Percentiles rank a stretch among this genome's conserved stretches.
These are phyloP conservation scores for Brevipalpus yothersi DNA, from an alignment of 1,140 invertebrate species.

Conservation along the genomic window DNA sequence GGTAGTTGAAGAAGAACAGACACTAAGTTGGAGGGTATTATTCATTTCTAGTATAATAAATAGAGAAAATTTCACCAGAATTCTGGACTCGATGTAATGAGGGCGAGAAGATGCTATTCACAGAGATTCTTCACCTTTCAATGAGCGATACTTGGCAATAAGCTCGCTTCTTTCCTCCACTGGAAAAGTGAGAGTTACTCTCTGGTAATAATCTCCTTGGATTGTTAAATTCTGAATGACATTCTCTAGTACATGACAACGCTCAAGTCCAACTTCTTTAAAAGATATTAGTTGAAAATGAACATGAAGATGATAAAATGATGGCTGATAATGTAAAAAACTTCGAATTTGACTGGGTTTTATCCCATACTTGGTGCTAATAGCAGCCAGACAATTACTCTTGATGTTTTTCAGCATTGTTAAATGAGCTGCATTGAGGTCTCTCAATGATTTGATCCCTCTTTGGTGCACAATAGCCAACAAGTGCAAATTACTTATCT, in stretches of 20 bases:
- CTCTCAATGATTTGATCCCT: slow-evolving; percentile 53
- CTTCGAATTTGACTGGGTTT: slow-evolving; percentile 37
- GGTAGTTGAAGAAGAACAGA: no score
- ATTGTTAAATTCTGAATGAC: slow-evolving; percentile 80
- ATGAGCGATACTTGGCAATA: not conserved
- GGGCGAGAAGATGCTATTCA: no score
- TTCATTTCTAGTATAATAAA: no score
- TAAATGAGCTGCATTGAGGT: slow-evolving; percentile 48
- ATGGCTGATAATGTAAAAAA: slow-evolving; percentile 87
- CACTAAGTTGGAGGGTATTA: no score
- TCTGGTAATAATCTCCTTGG: slow-evolving; percentile 53
- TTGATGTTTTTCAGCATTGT: slow-evolving; percentile 56
- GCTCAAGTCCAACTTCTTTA: slow-evolving; percentile 40
- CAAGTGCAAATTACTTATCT: slow-evolving; percentile 48
- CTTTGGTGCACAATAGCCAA: slow-evolving; percentile 47
- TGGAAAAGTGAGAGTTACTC: slow-evolving; percentile 34
- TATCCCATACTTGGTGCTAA: slow-evolving; percentile 51
- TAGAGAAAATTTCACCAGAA: no score
- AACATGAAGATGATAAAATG: slow-evolving; percentile 85
- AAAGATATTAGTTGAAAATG: slow-evolving; percentile 48
- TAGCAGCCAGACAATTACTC: slow-evolving; percentile 41
- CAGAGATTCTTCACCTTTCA: no score
- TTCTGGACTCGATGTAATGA: no score
- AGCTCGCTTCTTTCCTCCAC: not conserved
- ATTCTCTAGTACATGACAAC: slow-evolving; percentile 54